Base-by-base conservation (phyloP, 2,888 invertebrate species). In the Saturnia japonica region DNA sequence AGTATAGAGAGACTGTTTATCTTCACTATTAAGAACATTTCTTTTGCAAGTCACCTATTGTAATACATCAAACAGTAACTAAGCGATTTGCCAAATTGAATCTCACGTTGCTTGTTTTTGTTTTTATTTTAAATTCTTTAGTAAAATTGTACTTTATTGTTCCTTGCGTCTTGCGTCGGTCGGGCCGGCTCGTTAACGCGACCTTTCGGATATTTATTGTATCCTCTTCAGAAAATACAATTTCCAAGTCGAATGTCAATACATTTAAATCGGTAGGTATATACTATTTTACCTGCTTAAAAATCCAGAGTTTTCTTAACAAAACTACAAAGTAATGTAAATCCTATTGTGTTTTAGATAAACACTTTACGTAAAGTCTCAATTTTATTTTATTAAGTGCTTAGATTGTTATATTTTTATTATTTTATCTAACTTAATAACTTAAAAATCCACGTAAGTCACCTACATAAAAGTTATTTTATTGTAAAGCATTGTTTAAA, bases 161-260 rank as follows among this genome's bases (percentile, higher is more conserved):
- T 90, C 90, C 88, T 82, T 85, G 84, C 86, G 83, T 88, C 88
- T 88, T 86, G 89, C 88, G 83, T 81, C 81, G 72, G 77, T 83
- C 84, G 85, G 86, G 84, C 82, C 85, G 86, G 87, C 91, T 92
- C 91, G 92, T 93, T 93, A 93, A 92, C 91, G 90, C 91, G 90
- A 91, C 91, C 91, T 92, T 91, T 91, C 81, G 86, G 82, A 91
- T 91, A 91, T 93, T 92, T 93, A 93, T 93, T 88, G 90, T 92
- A 91, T 92, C 92, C 92, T 91, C 90, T 88, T 86, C 88, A 90
- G 87, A 91, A 91, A 89, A 91, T 89, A 91, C 91, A 91, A 91
- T 92, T 91, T 91, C 91, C 91, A 91, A 89, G 85, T 89, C 84
- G 84, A 88, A 87, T 84, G 82, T 83, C 81, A 85, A 91, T 91